These are phyloP conservation scores for Alosa sapidissima DNA, from an alignment of 2,797 vertebrate genomes.

Conservation along the genomic window DNA sequence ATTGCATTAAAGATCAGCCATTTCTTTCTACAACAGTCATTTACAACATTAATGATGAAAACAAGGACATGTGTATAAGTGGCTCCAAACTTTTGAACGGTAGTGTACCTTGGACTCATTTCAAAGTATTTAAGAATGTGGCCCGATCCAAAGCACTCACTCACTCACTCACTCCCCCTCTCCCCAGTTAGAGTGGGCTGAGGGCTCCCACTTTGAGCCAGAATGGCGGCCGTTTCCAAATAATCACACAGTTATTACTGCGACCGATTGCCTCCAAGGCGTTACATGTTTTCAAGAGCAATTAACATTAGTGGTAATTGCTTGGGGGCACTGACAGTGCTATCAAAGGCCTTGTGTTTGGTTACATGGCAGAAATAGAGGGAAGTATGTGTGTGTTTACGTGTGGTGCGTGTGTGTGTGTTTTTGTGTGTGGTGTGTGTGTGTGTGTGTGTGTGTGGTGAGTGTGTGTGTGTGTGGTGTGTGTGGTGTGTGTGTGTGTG, in stretches of 20 bases:
- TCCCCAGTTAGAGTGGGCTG: neutral
- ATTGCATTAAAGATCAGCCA: too few relatives aligned
- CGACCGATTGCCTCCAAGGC: conserved; percentile 52
- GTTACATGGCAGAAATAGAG: neutral
- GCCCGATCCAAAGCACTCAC: too few relatives aligned
- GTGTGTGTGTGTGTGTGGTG: too few relatives aligned
- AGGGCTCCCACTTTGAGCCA: neutral
- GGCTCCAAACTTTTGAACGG: too few relatives aligned
- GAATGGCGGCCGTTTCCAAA: neutral
- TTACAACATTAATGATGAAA: too few relatives aligned
- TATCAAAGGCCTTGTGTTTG: conserved; percentile 42
- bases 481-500: too few relatives aligned
- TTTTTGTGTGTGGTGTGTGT: too few relatives aligned
- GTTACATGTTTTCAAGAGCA: conserved; percentile 58
- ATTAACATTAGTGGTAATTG: conserved; percentile 66
- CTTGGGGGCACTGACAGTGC: conserved; percentile 58
- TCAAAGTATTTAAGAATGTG: neutral
- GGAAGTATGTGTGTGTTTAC: neutral
- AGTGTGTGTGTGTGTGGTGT: too few relatives aligned
- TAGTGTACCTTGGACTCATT: too few relatives aligned
- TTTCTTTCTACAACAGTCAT: too few relatives aligned
- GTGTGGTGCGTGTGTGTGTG: neutral
- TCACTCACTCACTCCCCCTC: neutral
- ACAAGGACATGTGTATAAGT: too few relatives aligned
- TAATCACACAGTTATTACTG: conserved; percentile 56